A percentile compares a stretch with the other conserved stretches of the same genome.
These are phyloP conservation scores for Acrobasis repandana DNA, from an alignment of 2,888 invertebrate species.

Conservation along the genomic window DNA sequence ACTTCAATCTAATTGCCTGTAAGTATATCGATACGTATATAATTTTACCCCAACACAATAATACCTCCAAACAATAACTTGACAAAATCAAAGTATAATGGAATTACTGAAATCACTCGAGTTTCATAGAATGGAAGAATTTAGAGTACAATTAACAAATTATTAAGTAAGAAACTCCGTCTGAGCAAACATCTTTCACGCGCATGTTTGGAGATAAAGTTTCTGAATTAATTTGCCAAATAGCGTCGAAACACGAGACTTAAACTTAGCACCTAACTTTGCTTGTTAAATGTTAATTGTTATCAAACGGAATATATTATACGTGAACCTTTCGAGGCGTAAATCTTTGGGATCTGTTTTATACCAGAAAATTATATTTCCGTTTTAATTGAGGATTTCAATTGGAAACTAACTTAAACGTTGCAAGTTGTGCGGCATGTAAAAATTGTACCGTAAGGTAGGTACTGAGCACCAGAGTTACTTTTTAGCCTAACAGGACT, in stretches of 20 bases:
- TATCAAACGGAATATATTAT: constrained; percentile 59
- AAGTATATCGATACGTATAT: not conserved
- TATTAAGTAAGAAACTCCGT: constrained; percentile 61
- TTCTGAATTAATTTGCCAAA: constrained; percentile 77
- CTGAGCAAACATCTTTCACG: constrained; percentile 70
- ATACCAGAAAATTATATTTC: constrained; percentile 4
- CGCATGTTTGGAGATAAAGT: constrained; percentile 71
- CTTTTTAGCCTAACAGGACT: no score
- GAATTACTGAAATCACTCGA: constrained; percentile 34
- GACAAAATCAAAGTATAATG: constrained; percentile 25
- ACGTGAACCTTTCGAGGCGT: constrained; percentile 31
- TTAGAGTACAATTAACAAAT: constrained; percentile 47
- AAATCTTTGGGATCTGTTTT: constrained; percentile 17
- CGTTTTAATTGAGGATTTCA: not conserved
- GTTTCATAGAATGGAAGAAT: constrained; percentile 37
- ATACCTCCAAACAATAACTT: not conserved
- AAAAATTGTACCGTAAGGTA: not conserved
- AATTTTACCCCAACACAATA: constrained; percentile 7
- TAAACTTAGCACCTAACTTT: constrained; percentile 69
- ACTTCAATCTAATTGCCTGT: not conserved
- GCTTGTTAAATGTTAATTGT: constrained; percentile 78
- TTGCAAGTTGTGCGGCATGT: not conserved
- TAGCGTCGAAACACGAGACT: constrained; percentile 76
- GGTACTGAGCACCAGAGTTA: no score
- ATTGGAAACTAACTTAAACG: not conserved